phyloP scores from a whole-genome alignment of 1,140 invertebrate species.

The Drosophila lini region DNA sequence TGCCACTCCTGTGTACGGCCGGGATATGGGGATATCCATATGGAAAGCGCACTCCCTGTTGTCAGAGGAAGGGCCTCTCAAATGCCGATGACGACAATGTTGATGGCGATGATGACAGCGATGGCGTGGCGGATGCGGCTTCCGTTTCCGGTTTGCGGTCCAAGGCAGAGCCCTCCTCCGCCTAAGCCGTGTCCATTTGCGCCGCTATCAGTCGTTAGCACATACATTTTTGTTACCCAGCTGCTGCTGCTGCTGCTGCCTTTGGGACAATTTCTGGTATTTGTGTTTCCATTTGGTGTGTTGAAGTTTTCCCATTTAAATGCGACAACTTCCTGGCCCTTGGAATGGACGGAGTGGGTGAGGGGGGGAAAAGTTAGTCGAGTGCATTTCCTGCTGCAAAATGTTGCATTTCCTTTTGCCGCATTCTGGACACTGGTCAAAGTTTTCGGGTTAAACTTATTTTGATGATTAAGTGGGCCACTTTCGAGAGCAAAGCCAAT shows the following conservation, averaged over 20 bases:
- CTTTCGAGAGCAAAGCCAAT: constrained; percentile 48
- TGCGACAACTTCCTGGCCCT: constrained; percentile 62
- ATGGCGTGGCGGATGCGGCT: constrained; percentile 47
- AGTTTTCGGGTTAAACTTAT: constrained; percentile 52
- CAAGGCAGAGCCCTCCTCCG: constrained; percentile 2
- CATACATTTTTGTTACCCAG: constrained; percentile 17
- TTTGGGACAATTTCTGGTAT: constrained; percentile 25
- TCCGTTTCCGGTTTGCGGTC: constrained; percentile 48
- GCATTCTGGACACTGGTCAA: constrained; percentile 26
- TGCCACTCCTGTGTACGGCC: not conserved
- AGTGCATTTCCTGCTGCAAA: constrained; percentile 68
- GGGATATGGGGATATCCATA: constrained; percentile 6
- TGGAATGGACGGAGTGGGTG: constrained; percentile 1
- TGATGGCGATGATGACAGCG: constrained; percentile 29
- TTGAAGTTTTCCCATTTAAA: constrained; percentile 72
- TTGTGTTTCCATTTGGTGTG: constrained; percentile 50
- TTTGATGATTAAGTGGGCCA: constrained; percentile 64
- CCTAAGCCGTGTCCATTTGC: constrained; percentile 47
- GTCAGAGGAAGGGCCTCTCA: constrained; percentile 25
- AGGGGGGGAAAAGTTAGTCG: constrained; percentile 52
- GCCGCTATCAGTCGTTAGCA: constrained; percentile 51
- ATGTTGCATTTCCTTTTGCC: constrained; percentile 68
- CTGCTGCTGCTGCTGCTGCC: not conserved
- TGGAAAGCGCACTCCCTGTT: constrained; percentile 5
- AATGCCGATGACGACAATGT: constrained; percentile 40